Base-by-base conservation (phyloP, 2,113 vertebrate species). In the Edolisoma coerulescens region DNA sequence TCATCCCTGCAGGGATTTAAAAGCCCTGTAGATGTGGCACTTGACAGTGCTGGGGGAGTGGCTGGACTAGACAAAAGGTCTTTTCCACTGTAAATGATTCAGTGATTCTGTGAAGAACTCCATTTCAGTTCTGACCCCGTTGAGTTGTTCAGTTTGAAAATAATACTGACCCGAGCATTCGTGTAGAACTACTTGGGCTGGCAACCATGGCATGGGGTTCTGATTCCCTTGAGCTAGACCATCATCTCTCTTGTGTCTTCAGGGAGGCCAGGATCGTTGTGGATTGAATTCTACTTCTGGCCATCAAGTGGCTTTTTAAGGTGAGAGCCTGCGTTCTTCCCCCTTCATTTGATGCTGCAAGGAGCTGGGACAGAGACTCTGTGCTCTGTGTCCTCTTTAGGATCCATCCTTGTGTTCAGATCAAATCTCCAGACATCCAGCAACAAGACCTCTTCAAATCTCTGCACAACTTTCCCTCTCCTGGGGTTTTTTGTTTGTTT, bases 201-300 rank as follows among this genome's bases (percentile, higher is more conserved):
- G 18, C 42, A 80, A 15, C 42, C 11, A 0, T 11, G 11, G 9
- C 1, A 0, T 33, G 24, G 35, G 19, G 24, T 27, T 39, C 30
- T 47, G 35, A 77, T 19, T 76, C 13, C 22, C 15, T 7, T 1
- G 9, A 76, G 35, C 17, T 45, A 16, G 10, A 28, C 41, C 15
- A 6, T 54, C 1, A 0, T 32, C 42, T 60, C 30, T 52, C 42
- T 26, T 21, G 9, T 19, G 32, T 69, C 50, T 74, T 70, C 6
- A 1, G 26, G 18, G 21, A 50, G 21, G 26, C 26, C 59, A 35
- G 21, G 30, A 68, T 35, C 4, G 4, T 32, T 44, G 28, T 12
- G 33, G 18, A 30, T 28, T 86, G 18, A 83, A 39, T 80, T 77
- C n/a, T 84, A 3, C 37, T 13, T 8, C 39, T 83, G 19, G 19